A percentile compares a stretch with the other conserved stretches of the same genome.
Evolutionary conservation across 2,113 vertebrate genomes (phyloP).

Genomic region (Todiramphus saurophagus): DNA sequence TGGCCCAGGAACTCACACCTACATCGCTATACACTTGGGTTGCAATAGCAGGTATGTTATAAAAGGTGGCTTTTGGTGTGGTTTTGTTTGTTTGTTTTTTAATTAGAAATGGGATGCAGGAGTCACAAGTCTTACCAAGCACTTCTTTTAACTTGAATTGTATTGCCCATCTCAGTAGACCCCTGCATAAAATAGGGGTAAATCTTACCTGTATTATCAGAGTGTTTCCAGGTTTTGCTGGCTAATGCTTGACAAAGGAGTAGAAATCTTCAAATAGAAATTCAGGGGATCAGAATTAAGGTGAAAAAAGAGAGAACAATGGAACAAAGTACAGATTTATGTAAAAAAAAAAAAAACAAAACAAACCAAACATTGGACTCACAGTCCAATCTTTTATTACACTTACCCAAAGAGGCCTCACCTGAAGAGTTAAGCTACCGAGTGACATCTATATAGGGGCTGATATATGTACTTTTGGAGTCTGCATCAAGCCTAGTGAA

Average conservation of each 20-base stretch:
- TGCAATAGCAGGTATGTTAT: background rate
- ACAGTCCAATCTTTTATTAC: background rate
- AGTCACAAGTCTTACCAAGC: background rate
- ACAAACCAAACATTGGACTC: background rate
- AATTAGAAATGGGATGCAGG: background rate
- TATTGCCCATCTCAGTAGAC: background rate
- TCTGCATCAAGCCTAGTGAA: background rate
- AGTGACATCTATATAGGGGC: background rate
- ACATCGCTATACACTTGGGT: background rate
- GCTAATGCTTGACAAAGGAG: background rate
- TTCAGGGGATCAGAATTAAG: background rate
- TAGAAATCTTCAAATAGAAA: background rate
- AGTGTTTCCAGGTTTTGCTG: background rate
- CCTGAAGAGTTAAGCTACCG: background rate
- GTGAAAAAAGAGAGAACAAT: background rate
- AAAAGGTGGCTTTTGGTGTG: background rate
- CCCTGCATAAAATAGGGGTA: background rate
- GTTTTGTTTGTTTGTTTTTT: background rate
- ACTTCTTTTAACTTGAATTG: background rate
- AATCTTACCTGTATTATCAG: background rate
- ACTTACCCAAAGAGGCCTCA: background rate
- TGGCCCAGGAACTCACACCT: background rate
- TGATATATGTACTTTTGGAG: background rate
- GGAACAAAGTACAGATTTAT: background rate
- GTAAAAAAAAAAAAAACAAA: background rate